phyloP scores from a whole-genome alignment of 2,113 vertebrate species.

The Xyliphius kryptos region DNA sequence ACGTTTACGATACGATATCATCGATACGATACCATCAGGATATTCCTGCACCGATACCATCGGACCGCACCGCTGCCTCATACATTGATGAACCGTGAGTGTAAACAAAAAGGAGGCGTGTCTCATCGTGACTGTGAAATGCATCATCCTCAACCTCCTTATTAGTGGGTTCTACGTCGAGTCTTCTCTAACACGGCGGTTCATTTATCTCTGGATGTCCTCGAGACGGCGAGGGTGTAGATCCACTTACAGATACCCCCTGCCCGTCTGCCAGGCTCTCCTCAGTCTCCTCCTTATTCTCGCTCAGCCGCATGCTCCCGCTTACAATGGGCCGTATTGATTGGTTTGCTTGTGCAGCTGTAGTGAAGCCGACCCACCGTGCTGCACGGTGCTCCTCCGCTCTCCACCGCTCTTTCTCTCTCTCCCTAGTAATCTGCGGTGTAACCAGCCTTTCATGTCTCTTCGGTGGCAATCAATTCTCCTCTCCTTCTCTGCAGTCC shows the following conservation, averaged over 20 bases:
- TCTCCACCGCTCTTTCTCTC: background rate
- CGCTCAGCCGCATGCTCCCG: slow-evolving; percentile 18
- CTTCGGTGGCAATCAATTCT: slow-evolving; percentile 13
- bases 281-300: slow-evolving; percentile 19
- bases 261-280: background rate
- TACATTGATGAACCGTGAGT: no score
- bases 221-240: background rate
- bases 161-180: no score
- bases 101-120: no score
- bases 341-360: slow-evolving; percentile 19
- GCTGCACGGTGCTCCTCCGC: background rate
- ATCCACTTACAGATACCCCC: slow-evolving; percentile 14
- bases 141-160: no score
- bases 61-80: no score
- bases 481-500: slow-evolving; percentile 10
- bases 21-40: no score
- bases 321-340: slow-evolving; percentile 8
- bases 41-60: no score
- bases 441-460: slow-evolving; percentile 23
- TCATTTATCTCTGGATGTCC: background rate
- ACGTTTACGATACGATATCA: no score
- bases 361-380: slow-evolving; percentile 11
- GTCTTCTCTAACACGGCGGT: no score
- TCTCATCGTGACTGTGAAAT: no score
- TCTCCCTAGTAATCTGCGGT: slow-evolving; percentile 26